Evolutionary conservation across 1,140 invertebrate species (phyloP).

Genomic region (Bombus sibiricus): DNA sequence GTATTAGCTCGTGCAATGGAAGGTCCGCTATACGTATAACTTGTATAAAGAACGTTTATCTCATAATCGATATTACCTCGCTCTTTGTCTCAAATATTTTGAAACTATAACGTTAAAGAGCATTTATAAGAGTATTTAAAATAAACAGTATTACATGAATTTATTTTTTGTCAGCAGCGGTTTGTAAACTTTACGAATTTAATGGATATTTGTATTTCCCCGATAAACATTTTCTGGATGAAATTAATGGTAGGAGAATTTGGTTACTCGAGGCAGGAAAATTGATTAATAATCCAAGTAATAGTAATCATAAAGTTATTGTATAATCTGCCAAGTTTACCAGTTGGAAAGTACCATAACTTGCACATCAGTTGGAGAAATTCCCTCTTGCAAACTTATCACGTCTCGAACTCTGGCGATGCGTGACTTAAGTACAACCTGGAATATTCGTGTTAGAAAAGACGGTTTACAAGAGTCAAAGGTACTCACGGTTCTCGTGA

Average conservation of each 20-base stretch:
- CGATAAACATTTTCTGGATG: neutral
- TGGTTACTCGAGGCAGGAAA: neutral
- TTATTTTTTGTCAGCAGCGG: neutral
- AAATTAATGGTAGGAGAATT: neutral
- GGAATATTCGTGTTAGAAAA: neutral
- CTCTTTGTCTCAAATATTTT: too few relatives aligned
- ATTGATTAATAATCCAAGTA: neutral
- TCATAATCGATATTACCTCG: too few relatives aligned
- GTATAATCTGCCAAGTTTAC: slow-evolving; percentile 1
- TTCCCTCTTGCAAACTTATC: neutral
- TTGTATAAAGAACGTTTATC: too few relatives aligned
- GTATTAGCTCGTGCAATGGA: too few relatives aligned
- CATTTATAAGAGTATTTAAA: neutral
- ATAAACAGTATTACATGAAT: neutral
- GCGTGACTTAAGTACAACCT: neutral
- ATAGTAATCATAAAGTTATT: slow-evolving; percentile 8
- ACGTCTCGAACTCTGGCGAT: neutral
- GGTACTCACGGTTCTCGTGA: neutral
- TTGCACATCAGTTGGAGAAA: neutral
- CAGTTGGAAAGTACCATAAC: neutral
- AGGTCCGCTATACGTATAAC: too few relatives aligned
- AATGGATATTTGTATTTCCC: neutral
- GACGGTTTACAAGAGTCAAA: neutral
- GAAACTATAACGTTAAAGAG: too few relatives aligned
- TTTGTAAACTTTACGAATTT: neutral